Evolutionary conservation across 2,888 invertebrate genomes (phyloP), one percentile per base, ranked within the genome.

Genomic region (Orgyia antiqua): DNA sequence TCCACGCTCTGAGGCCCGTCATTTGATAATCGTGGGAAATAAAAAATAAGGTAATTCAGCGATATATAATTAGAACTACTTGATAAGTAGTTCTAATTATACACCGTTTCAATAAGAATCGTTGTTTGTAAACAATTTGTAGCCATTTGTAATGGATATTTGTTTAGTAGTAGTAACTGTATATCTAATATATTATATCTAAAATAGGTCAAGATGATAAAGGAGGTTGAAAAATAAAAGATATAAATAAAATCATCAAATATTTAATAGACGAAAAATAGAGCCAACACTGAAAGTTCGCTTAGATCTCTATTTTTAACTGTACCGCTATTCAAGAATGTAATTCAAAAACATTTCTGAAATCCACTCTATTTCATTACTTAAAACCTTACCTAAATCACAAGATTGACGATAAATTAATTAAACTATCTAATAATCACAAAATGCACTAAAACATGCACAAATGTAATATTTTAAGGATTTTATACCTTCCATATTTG

Each of bases 391-490:
- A 79, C 62, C 78, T 83, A 86, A 83, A 86, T 86, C 86, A 86
- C 86, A 86, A 84, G 82, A 78, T 84, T 70, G 74, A 82, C 76
- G 71, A 79, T 83, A 83, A 62, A 84, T 86, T 86, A 86, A 76
- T 86, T 86, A 86, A 76, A 78, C 83, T 86, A 86, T 68, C 80
- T 86, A 84, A 75, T 65, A 83, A 86, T 86, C 84, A 86, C 86
- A 86, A 86, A 86, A 86, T 86, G 86, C 86, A 86, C 84, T 86
- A 86, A 86, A 86, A 86, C 86, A 86, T 86, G 86, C 86, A 86
- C 78, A 79, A 68, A 78, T 79, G 76, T 76, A 78, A 72, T 74
- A 73, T 73, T 42, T n/a, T 31, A 73, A 72, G 65, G 65, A 72
- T 77, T 83, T 80, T 71, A 79, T 80, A 82, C 78, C n/a, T n/a